Conservation (phyloP, 1,140 invertebrate species). For the Lycorma delicatula region DNA sequence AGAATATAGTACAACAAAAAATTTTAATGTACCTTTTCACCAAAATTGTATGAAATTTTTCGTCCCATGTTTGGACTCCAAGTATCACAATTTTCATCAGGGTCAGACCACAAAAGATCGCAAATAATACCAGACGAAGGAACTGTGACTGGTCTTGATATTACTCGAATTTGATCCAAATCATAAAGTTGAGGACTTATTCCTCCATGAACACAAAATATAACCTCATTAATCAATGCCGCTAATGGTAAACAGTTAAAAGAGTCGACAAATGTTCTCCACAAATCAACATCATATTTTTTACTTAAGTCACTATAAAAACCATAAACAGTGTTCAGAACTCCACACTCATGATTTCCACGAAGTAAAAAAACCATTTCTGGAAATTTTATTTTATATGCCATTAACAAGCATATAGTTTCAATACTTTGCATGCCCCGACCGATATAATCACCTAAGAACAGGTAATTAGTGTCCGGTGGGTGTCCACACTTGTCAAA, state of each 20-base stretch:
- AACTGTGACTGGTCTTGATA: conserved; percentile 58
- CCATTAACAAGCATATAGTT: conserved; percentile 76
- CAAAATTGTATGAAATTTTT: too few relatives aligned
- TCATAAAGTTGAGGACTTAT: conserved; percentile 48
- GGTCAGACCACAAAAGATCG: conserved; percentile 78
- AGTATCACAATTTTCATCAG: conserved; percentile 52
- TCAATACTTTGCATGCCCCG: conserved; percentile 78
- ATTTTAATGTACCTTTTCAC: too few relatives aligned
- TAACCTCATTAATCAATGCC: conserved; percentile 45
- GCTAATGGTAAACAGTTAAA: conserved; percentile 29
- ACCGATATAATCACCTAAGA: conserved; percentile 90
- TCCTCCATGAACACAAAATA: conserved; percentile 54
- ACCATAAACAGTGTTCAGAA: conserved; percentile 79
- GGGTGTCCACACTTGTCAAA: conserved; percentile 98
- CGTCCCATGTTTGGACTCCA: conserved; percentile 95
- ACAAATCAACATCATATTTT: conserved; percentile 87
- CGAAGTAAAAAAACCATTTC: conserved; percentile 86
- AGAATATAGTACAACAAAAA: too few relatives aligned
- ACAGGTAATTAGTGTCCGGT: conserved; percentile 91
- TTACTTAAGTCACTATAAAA: conserved; percentile 82
- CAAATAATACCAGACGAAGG: conserved; percentile 59
- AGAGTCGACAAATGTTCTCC: conserved; percentile 63
- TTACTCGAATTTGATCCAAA: conserved; percentile 54
- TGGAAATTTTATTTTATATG: conserved; percentile 94
- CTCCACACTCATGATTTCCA: conserved; percentile 82